Evolutionary conservation across 2,113 vertebrate genomes (phyloP).

Genomic region (Poeciliopsis occidentalis): DNA sequence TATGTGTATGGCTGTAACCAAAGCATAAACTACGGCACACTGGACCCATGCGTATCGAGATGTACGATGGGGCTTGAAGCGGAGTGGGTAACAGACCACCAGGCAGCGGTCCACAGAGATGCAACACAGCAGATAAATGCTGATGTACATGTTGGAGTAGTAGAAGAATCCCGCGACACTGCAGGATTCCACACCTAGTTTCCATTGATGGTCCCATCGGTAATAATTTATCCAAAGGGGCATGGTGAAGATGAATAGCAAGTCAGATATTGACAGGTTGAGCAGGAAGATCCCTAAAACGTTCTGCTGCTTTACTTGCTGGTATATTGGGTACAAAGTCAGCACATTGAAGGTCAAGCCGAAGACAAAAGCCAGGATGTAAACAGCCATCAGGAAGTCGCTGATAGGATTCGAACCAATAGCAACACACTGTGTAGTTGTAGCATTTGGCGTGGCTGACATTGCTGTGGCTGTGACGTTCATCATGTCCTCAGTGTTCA

Average conservation of each 20-base stretch:
- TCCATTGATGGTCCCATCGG: constrained; percentile 73
- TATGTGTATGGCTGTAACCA: constrained; percentile 58
- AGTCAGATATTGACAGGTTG: constrained; percentile 77
- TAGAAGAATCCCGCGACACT: constrained; percentile 81
- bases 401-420: constrained; percentile 38
- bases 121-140: constrained; percentile 81
- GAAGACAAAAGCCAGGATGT: constrained; percentile 76
- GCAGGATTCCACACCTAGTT: constrained; percentile 55
- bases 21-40: constrained; percentile 52
- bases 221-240: constrained; percentile 84
- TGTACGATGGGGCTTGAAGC: constrained; percentile 62
- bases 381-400: constrained; percentile 74
- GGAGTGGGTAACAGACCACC: constrained; percentile 75
- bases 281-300: constrained; percentile 81
- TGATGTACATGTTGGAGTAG: constrained; percentile 85
- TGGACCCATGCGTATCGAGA: constrained; percentile 68
- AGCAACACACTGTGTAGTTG: constrained; percentile 50
- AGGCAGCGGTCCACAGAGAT: constrained; percentile 84
- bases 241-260: constrained; percentile 80
- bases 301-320: constrained; percentile 75
- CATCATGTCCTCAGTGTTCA: constrained; percentile 31
- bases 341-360: constrained; percentile 76
- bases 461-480: neutral
- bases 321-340: constrained; percentile 76
- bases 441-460: neutral